These are phyloP conservation scores for Copsychus sechellarum DNA, from an alignment of 2,113 vertebrate genomes.

Conservation along the genomic window DNA sequence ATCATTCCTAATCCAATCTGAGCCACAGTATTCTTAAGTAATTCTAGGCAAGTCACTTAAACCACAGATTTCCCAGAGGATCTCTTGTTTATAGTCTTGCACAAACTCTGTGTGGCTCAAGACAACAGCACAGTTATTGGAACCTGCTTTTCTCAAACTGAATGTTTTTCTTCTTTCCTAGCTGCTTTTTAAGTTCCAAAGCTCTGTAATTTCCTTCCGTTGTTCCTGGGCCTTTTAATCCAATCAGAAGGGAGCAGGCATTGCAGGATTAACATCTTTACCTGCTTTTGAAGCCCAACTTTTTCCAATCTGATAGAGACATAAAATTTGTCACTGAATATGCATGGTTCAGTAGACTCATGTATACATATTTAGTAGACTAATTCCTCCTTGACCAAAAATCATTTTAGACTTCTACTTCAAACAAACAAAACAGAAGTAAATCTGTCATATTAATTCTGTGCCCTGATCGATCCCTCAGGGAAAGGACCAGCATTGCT, in stretches of 20 bases:
- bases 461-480: conserved; percentile 39
- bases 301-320: conserved; percentile 10
- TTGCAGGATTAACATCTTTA: conserved; percentile 9
- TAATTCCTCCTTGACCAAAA: conserved; percentile 48
- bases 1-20: background rate
- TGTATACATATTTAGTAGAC: background rate
- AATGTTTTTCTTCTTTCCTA: background rate
- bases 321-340: conserved; percentile 21
- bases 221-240: background rate
- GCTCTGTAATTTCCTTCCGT: background rate
- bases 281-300: background rate
- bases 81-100: background rate
- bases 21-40: background rate
- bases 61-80: background rate
- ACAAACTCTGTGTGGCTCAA: background rate
- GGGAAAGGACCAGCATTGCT: conserved; percentile 62
- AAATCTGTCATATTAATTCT: conserved; percentile 65
- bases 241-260: background rate
- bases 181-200: background rate
- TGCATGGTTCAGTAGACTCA: background rate
- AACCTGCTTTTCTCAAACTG: background rate
- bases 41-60: background rate
- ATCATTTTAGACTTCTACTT: conserved; percentile 27
- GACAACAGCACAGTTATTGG: background rate
- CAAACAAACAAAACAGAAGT: conserved; percentile 31